These are phyloP conservation scores for Diachasmimorpha longicaudata DNA, from an alignment of 1,140 invertebrate species.

Conservation along the genomic window DNA sequence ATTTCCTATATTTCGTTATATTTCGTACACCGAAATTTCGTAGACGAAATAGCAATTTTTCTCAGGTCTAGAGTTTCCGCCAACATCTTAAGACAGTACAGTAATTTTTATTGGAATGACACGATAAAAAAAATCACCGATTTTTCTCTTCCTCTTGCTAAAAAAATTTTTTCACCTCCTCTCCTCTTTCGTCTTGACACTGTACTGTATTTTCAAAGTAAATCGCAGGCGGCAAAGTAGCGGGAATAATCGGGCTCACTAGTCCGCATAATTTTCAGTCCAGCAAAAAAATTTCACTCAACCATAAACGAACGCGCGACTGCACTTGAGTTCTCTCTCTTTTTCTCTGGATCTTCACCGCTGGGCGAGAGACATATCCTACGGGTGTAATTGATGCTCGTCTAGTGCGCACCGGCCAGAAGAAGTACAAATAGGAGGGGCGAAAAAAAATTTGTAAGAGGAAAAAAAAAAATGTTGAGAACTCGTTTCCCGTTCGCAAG, in stretches of 20 bases:
- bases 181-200: neutral
- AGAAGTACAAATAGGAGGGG: neutral
- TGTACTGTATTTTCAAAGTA: neutral
- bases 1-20: too few relatives aligned
- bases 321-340: neutral
- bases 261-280: neutral
- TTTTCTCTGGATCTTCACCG: neutral
- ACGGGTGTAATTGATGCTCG: neutral
- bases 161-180: neutral
- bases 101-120: too few relatives aligned
- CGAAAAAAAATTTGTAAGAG: neutral
- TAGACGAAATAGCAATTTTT: too few relatives aligned
- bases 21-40: too few relatives aligned
- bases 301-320: neutral
- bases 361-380: neutral
- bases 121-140: too few relatives aligned
- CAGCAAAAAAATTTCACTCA: neutral
- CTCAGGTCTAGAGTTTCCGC: too few relatives aligned
- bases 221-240: neutral
- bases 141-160: neutral
- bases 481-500: constrained; percentile 19
- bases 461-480: constrained; percentile 12
- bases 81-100: too few relatives aligned
- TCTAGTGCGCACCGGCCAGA: neutral
- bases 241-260: neutral